These are phyloP conservation scores for Agrotis clavis DNA, from an alignment of 2,888 invertebrate species.

Conservation along the genomic window DNA sequence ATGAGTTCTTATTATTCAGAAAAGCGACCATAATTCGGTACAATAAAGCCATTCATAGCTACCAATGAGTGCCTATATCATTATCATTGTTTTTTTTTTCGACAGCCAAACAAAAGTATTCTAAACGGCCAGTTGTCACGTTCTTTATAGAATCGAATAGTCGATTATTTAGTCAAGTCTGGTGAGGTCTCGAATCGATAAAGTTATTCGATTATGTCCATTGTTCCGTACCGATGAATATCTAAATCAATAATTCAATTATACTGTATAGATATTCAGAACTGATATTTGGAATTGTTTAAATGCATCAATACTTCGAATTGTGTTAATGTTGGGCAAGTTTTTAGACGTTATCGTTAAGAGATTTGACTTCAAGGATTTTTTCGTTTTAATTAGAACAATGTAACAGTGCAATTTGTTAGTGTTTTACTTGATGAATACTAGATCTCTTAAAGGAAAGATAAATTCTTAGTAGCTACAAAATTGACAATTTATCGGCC, in stretches of 20 bases:
- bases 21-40: constrained; percentile 30
- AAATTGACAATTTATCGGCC: too few species aligned
- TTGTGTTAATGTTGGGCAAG: constrained; percentile 10
- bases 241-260: constrained; percentile 69
- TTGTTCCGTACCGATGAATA: constrained; percentile 68
- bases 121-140: constrained; percentile 61
- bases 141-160: constrained; percentile 53
- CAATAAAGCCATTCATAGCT: constrained; percentile 45
- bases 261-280: constrained; percentile 60
- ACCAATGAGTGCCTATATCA: constrained; percentile 30
- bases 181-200: constrained; percentile 62
- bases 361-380: constrained; percentile 28
- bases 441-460: too few species aligned
- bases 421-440: too few species aligned
- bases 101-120: constrained; percentile 42
- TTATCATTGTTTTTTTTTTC: constrained; percentile 51
- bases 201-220: constrained; percentile 68
- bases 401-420: too few species aligned
- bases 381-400: constrained; percentile 13
- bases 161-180: constrained; percentile 64
- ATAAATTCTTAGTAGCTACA: too few species aligned
- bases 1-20: constrained; percentile 47
- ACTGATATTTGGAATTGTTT: constrained; percentile 63
- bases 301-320: constrained; percentile 46
- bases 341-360: constrained; percentile 8